Evolutionary conservation across 2,113 vertebrate genomes (phyloP).

Genomic region (Tichodroma muraria): DNA sequence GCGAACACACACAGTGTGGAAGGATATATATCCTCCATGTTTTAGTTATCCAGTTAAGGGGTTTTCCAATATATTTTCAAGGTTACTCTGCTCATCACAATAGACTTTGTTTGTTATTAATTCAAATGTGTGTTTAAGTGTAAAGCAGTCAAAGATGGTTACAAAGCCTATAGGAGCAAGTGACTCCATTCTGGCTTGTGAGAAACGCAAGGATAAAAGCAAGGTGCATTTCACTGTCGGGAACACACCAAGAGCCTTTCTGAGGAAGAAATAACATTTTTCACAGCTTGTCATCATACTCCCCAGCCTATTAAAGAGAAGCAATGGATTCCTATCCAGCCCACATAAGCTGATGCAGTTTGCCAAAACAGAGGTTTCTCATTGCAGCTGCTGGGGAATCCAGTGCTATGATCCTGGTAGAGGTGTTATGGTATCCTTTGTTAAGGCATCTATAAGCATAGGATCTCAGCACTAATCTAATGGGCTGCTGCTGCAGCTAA

Average conservation of each 20-base stretch:
- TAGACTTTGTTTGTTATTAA: background rate
- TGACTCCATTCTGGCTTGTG: background rate
- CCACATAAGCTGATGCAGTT: background rate
- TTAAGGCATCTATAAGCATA: constrained; percentile 28
- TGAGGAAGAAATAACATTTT: background rate
- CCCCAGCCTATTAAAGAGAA: background rate
- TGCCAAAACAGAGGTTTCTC: background rate
- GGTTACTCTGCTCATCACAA: background rate
- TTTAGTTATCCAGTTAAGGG: background rate
- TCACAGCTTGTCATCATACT: background rate
- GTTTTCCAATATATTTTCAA: background rate
- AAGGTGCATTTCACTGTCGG: background rate
- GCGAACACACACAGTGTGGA: background rate
- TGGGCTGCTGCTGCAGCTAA: background rate
- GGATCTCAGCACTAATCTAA: constrained; percentile 5
- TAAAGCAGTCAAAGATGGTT: background rate
- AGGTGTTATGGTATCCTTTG: background rate
- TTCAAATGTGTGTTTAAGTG: background rate
- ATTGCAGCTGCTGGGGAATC: background rate
- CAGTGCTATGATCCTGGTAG: background rate
- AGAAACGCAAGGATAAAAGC: background rate
- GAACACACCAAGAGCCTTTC: background rate
- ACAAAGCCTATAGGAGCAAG: background rate
- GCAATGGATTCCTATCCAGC: background rate
- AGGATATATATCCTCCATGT: background rate